phyloP scores from a whole-genome alignment of 2,888 invertebrate genomes.

The Andrena flavipes region DNA sequence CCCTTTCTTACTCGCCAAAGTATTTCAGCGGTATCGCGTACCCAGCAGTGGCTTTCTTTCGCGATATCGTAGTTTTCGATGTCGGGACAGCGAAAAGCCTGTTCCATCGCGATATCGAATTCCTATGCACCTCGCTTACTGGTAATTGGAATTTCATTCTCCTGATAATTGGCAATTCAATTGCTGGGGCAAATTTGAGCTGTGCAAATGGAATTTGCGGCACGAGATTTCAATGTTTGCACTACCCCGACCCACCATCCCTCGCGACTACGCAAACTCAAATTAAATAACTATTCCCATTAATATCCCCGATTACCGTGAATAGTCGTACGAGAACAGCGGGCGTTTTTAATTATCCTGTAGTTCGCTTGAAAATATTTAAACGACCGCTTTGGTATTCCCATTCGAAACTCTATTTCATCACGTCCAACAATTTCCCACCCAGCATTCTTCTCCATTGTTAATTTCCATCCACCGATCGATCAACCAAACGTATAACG shows the following conservation, averaged over 20 bases:
- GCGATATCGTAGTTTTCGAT: not conserved
- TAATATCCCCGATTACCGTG: not conserved
- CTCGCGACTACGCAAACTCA: not conserved
- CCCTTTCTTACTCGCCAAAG: too few relatives aligned
- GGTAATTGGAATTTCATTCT: constrained; percentile 39
- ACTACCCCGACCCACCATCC: not conserved
- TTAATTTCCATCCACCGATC: too few relatives aligned
- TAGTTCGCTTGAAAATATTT: too few relatives aligned
- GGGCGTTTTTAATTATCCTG: too few relatives aligned
- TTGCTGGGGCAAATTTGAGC: constrained; percentile 11
- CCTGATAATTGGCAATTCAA: constrained; percentile 41
- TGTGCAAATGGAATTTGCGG: not conserved
- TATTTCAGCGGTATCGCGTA: too few relatives aligned
- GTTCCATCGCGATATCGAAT: constrained; percentile 29
- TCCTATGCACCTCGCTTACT: constrained; percentile 23
- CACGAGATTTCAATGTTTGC: constrained; percentile 8
- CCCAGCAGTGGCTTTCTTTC: not conserved
- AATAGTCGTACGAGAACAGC: not conserved
- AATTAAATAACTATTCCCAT: constrained; percentile 5
- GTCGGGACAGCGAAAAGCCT: not conserved
- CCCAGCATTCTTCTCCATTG: too few relatives aligned
- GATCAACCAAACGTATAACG: too few relatives aligned
- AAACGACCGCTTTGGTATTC: too few relatives aligned
- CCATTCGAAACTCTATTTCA: too few relatives aligned
- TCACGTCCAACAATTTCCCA: too few relatives aligned